These are phyloP conservation scores for Nomada hirtipes DNA, from an alignment of 2,888 invertebrate genomes.

Conservation along the genomic window DNA sequence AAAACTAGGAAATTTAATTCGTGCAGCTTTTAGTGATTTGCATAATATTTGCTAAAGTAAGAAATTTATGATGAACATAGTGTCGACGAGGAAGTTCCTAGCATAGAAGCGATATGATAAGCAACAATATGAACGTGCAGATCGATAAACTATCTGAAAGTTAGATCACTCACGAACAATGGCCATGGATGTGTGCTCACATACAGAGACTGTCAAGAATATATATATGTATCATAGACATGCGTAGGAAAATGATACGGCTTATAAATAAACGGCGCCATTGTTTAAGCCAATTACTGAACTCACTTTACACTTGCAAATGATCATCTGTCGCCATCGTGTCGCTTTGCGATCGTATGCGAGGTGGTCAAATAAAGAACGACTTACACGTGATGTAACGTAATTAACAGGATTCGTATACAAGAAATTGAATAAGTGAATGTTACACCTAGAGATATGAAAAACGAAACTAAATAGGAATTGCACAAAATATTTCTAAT, in stretches of 20 bases:
- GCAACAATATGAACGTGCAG: slow-evolving; percentile 28
- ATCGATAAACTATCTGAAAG: slow-evolving; percentile 51
- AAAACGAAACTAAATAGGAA: too few species aligned
- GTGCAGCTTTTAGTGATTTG: too few species aligned
- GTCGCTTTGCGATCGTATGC: slow-evolving; percentile 14
- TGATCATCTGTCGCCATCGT: slow-evolving; percentile 20
- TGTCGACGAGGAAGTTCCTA: slow-evolving; percentile 25
- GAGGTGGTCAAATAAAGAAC: background rate
- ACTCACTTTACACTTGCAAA: slow-evolving; percentile 39
- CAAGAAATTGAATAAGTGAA: too few species aligned
- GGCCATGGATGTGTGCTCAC: slow-evolving; percentile 45
- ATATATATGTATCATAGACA: slow-evolving; percentile 39
- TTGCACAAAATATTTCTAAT: too few species aligned
- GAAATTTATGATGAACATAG: background rate
- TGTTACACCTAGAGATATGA: too few species aligned
- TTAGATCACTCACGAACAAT: slow-evolving; percentile 35
- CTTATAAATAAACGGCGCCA: slow-evolving; percentile 45
- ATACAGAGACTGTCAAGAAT: slow-evolving; percentile 38
- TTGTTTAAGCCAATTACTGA: slow-evolving; percentile 53
- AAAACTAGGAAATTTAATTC: too few species aligned
- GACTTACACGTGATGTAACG: background rate
- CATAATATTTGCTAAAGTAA: background rate
- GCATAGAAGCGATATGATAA: slow-evolving; percentile 26
- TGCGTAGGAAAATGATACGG: slow-evolving; percentile 29
- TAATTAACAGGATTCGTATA: too few species aligned